Base-by-base conservation (phyloP, 2,797 vertebrate genomes). In the Hemitrygon akajei region DNA sequence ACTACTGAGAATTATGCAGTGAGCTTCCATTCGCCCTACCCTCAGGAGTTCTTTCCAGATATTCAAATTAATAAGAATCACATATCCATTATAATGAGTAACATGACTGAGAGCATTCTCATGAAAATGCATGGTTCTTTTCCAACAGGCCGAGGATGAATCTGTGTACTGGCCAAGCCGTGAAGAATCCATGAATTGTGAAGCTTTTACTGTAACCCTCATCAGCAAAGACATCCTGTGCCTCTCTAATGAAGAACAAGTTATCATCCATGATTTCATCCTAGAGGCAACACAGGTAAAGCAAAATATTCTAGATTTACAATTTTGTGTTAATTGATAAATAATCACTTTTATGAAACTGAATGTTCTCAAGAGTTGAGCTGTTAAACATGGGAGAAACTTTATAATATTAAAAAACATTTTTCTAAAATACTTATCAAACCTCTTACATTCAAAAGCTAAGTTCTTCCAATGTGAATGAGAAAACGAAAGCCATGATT, bases 101-200 rank as follows among this genome's bases (percentile, higher is more conserved):
- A 16, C 60, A 89, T 20, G n/a, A 66, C 63, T 34, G n/a, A 20
- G 16, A 66, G 58, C 58, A 20, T 22, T 25, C 22, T 37, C 16
- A 16, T 66, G 14, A 63, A 63, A 87, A 34, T 63, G 20, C 37
- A 73, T 92, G 40, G 1, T 94, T 94, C 95, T 37, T 22, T 95
- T 95, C 94, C 93, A 94, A 80, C 95, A 99, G 99, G 98, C 99
- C 63, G 99, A 99, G 96, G 99, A 99, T 95, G 98, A 99, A 95
- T 99, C 99, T 98, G 99, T 99, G 93, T 99, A 99, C 96, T 99
- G 99, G 99, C 99, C 99, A 27, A 99, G 99, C 96, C 97, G 99
- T 0, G 99, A 99, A 94, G 98, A 99, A 97, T 98, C 99, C 96
- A 99, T 99, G 98, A 99, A 99, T 97, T 99, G 99, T 95, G 97